Evolutionary conservation across 2,888 invertebrate genomes (phyloP), one percentile per base, ranked within the genome.

Genomic region (Troilus luridus): DNA sequence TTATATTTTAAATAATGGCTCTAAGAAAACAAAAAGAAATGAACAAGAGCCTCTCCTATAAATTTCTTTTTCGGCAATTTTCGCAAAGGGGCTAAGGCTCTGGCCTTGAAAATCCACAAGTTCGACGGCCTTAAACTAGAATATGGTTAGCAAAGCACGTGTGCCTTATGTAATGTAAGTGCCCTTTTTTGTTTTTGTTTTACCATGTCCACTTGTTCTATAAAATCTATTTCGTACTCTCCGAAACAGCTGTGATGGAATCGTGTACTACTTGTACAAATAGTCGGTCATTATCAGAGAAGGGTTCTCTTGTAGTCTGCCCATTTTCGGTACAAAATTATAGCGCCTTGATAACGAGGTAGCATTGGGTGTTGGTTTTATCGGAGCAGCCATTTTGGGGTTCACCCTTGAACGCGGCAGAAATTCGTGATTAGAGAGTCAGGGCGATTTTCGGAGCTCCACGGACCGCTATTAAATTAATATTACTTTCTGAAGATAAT

Each of bases 131-230:
- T 85, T 56, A 58, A 85, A 56, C 85, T 58, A 58, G 85, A 41
- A 85, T 85, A 85, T 85, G 10, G 85, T 85, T 85, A n/a, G 56
- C 85, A 85, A 85, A 85, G 85, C 85, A 85, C 85, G 85, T 85
- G 85, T 85, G 12, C 10, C 56, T 85, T 85, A 56, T 85, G n/a
- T 85, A 85, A 56, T 85, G n/a, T 85, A 85, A 56, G 56, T 19
- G 85, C 6, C 21, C 7, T 85, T 54, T 41, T 1, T 41, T 41
- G n/a, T n/a, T 41, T 41, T 41, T n/a, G 1, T 85, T 85, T 56
- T n/a, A 81, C 5, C 14, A 72, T 9, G 27, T n/a, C 3, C 72
- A 19, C 72, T 17, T 0, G 7, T 77, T 41, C 27, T 41, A 27
- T 41, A 77, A 17, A 41, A 77, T 77, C 27, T 8, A 67, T 67